phyloP scores from a whole-genome alignment of 2,888 invertebrate genomes.

The Cryptocheilus praepositus region DNA sequence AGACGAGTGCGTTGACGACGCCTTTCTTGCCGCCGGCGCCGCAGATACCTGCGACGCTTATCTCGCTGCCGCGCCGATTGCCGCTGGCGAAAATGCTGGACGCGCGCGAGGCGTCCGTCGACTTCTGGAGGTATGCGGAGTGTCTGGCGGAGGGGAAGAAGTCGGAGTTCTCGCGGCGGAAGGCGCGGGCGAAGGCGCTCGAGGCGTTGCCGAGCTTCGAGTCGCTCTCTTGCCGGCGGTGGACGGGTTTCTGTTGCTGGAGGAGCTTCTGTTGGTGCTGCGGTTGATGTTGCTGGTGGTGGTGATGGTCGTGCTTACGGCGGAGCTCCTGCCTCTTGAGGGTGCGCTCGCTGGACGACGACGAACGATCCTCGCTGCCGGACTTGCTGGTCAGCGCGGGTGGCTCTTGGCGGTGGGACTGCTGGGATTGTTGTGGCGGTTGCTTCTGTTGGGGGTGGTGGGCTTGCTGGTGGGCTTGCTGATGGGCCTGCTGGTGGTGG shows the following conservation, averaged over 20 bases:
- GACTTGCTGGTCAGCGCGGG: conserved; percentile 49
- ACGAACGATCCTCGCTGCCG: conserved; percentile 60
- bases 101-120: conserved; percentile 70
- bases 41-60: conserved; percentile 71
- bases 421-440: conserved; percentile 5
- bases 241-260: conserved; percentile 75
- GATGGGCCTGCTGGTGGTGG: conserved; percentile 23
- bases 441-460: conserved; percentile 2
- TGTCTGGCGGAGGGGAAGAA: conserved; percentile 87
- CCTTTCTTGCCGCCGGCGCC: conserved; percentile 72
- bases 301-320: conserved; percentile 72
- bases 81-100: conserved; percentile 80
- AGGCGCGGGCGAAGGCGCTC: conserved; percentile 84
- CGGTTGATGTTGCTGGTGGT: conserved; percentile 53
- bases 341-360: conserved; percentile 60
- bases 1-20: conserved; percentile 62
- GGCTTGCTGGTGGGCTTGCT: neutral
- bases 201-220: conserved; percentile 79
- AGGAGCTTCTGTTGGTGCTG: conserved; percentile 70
- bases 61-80: conserved; percentile 79
- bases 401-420: conserved; percentile 28
- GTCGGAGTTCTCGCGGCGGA: conserved; percentile 90
- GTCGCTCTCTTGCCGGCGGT: conserved; percentile 86
- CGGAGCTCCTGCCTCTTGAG: conserved; percentile 60
- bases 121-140: conserved; percentile 82